Percentiles rank a stretch among this genome's conserved stretches.
phyloP scores from a whole-genome alignment of 2,113 vertebrate genomes.

The Poeciliopsis occidentalis region DNA sequence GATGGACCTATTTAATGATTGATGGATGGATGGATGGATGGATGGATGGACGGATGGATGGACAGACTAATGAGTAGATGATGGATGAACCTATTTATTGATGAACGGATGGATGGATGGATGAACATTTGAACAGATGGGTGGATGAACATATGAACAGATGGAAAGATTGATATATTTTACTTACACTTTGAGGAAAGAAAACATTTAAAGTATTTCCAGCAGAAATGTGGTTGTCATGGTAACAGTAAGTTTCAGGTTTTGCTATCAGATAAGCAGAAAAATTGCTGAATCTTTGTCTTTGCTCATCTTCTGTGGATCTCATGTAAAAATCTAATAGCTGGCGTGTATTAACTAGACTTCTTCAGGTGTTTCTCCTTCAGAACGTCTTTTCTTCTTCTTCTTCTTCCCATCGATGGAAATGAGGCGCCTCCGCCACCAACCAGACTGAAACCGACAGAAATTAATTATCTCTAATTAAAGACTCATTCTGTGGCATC shows the following conservation, averaged over 20 bases:
- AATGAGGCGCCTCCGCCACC: constrained; percentile 7
- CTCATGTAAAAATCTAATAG: constrained; percentile 4
- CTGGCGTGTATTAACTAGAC: constrained; percentile 1
- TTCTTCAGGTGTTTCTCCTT: constrained; percentile 25
- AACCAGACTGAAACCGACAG: neutral
- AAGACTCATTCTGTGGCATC: neutral
- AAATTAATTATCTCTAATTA: constrained; percentile 17
- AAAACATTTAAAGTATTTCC: constrained; percentile 17
- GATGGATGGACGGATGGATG: too few relatives aligned
- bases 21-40: too few relatives aligned
- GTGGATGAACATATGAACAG: too few relatives aligned
- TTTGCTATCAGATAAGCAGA: constrained; percentile 20
- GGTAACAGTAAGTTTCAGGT: constrained; percentile 9
- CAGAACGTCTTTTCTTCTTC: neutral
- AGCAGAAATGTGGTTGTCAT: constrained; percentile 22
- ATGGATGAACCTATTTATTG: too few relatives aligned
- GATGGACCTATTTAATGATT: too few relatives aligned
- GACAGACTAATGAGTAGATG: too few relatives aligned
- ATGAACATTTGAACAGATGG: too few relatives aligned
- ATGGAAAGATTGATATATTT: too few relatives aligned
- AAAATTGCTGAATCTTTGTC: constrained; percentile 23
- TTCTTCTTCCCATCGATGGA: constrained; percentile 2
- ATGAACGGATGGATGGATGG: too few relatives aligned
- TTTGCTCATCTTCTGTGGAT: constrained; percentile 5
- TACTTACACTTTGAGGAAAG: neutral